phyloP scores from a whole-genome alignment of 2,888 invertebrate genomes.

The Andrena marginata region DNA sequence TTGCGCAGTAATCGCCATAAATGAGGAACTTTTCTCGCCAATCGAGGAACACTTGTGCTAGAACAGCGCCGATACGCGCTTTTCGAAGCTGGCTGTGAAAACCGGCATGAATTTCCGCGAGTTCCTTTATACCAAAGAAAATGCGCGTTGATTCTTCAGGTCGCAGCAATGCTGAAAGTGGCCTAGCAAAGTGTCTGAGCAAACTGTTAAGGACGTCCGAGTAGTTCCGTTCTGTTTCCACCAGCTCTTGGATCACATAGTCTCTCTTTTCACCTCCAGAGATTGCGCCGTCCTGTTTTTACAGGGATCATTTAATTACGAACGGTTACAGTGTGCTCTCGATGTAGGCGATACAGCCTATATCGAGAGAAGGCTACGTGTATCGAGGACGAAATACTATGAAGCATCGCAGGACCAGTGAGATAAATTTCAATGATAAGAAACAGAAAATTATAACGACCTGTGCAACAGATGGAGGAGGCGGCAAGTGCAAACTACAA shows the following conservation, averaged over 20 bases:
- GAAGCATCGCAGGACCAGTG: constrained; percentile 22
- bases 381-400: neutral
- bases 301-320: constrained; percentile 2
- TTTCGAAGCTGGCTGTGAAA: constrained; percentile 93
- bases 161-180: constrained; percentile 90
- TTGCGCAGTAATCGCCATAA: constrained; percentile 98
- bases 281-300: constrained; percentile 75
- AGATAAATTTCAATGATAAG: constrained; percentile 29
- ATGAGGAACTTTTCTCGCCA: constrained; percentile 96
- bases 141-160: constrained; percentile 92
- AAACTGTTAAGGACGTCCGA: constrained; percentile 96
- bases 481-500: constrained; percentile 90
- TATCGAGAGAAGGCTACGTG: neutral
- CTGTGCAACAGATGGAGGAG: constrained; percentile 85
- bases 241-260: constrained; percentile 95
- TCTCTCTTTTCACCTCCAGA: constrained; percentile 92
- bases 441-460: constrained; percentile 78
- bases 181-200: constrained; percentile 92
- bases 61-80: constrained; percentile 88
- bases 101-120: constrained; percentile 94
- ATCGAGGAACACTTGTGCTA: constrained; percentile 92
- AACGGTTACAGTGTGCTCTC: too few relatives aligned
- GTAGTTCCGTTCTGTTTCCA: constrained; percentile 99
- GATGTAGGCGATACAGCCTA: too few relatives aligned
- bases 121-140: constrained; percentile 95